Evolutionary conservation across 1,140 invertebrate species (phyloP), one percentile per base, ranked within the genome.

Genomic region (Achroia grisella): DNA sequence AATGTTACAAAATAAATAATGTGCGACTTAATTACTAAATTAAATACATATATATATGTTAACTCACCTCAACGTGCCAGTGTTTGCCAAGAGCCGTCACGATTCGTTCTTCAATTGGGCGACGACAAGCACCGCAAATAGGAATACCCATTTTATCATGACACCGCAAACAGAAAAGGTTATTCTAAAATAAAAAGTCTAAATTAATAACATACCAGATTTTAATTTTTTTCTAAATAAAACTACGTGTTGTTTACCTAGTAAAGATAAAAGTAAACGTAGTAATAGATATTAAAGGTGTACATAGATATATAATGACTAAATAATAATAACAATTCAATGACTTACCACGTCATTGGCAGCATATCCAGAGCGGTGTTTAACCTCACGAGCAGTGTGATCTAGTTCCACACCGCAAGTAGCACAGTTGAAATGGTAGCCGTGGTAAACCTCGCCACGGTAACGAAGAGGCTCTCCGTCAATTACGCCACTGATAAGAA

Each of bases 111-210:
- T 99, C 97, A 52, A 99, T 98, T 0, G 97, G 97, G 11, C 97
- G 91, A 14, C 97, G 92, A 83, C 98, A 99, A 37, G 97, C 97
- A 27, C 97, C 97, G 84, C 98, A 99, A 58, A 99, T 99, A 11
- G 94, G 94, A 36, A 96, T 94, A 12, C 98, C 98, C 97, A 99
- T 99, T 87, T 99, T 99, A 76, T 99, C 98, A 80, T 99, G 98
- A 69, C 98, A 99, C 47, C 97, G 91, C 15, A 99, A 88, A 76
- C 98, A 99, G 78, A 98, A 99, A 5, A 99, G 86, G 71, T 99
- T 97, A 73, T 96, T 97, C 90, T 93, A 71, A 13, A 88, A 83
- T 27, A 41, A 56, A 32, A 37, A 39, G 29, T 9, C 34, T 3
- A 23, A 3, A 23, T 23, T 23, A 23, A 3, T 23, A 23, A 23